These are phyloP conservation scores for Eupithecia tripunctaria DNA, from an alignment of 2,888 invertebrate genomes.

Conservation along the genomic window DNA sequence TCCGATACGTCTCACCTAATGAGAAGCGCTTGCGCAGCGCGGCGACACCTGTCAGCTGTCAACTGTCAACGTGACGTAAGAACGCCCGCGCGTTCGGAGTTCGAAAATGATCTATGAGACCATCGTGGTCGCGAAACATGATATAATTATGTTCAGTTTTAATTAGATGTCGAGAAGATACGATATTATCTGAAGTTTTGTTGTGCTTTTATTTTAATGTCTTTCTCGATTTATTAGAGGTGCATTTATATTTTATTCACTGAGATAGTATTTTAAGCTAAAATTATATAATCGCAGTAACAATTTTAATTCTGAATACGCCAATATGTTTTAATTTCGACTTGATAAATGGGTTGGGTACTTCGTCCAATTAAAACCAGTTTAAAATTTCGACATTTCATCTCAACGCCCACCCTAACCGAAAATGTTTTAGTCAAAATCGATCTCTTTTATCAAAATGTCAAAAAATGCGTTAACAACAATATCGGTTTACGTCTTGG, in stretches of 20 bases:
- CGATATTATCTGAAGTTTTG: slow-evolving; percentile 42
- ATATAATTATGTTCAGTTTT: slow-evolving; percentile 69
- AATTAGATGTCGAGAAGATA: slow-evolving; percentile 60
- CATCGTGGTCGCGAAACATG: slow-evolving; percentile 73
- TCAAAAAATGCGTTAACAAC: slow-evolving; percentile 24
- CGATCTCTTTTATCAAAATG: slow-evolving; percentile 20
- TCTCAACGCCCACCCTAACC: slow-evolving; percentile 5
- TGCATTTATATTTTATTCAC: background rate
- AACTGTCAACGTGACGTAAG: slow-evolving; percentile 70
- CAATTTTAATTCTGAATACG: background rate
- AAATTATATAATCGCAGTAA: background rate
- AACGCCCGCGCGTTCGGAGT: slow-evolving; percentile 69
- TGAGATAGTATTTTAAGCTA: background rate
- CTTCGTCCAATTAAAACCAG: background rate
- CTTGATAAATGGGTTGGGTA: background rate
- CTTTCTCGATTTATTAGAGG: background rate
- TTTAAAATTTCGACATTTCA: background rate
- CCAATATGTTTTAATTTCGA: background rate
- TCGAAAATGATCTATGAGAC: slow-evolving; percentile 67
- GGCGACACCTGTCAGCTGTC: slow-evolving; percentile 82
- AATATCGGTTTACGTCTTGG: slow-evolving; percentile 37
- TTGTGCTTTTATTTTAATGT: slow-evolving; percentile 7
- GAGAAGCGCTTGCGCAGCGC: slow-evolving; percentile 69
- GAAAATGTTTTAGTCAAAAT: slow-evolving; percentile 10
- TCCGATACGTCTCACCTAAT: slow-evolving; percentile 71